These are phyloP conservation scores for Gallinago undulata DNA, from an alignment of 2,113 vertebrate genomes.

Conservation along the genomic window DNA sequence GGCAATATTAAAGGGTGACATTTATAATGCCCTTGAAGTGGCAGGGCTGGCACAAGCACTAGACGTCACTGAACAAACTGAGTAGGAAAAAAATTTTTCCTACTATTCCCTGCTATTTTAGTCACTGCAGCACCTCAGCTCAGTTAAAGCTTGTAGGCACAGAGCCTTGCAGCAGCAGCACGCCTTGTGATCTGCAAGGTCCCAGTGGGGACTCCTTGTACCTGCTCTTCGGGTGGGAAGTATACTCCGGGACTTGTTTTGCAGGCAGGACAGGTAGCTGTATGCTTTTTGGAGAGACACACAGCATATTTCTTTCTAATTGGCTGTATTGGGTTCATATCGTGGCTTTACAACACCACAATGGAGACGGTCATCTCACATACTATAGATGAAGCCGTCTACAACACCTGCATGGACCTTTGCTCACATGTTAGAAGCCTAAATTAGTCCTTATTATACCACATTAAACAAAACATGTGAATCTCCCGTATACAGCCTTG, in stretches of 20 bases:
- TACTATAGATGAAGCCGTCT: background rate
- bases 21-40: background rate
- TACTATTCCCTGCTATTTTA: background rate
- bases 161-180: background rate
- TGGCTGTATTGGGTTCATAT: too few species aligned
- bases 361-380: accelerated
- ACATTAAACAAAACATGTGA: background rate
- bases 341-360: background rate
- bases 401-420: background rate
- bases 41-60: background rate
- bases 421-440: background rate
- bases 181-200: background rate
- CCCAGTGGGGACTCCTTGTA: background rate
- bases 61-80: background rate
- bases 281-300: background rate
- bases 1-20: background rate
- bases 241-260: background rate
- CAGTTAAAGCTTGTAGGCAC: background rate
- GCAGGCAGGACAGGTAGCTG: background rate
- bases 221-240: background rate
- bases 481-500: background rate
- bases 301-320: background rate
- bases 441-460: background rate
- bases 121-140: background rate
- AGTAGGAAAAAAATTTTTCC: background rate